Conservation (phyloP, 2,797 vertebrate species). For the Centroberyx gerrardi region DNA sequence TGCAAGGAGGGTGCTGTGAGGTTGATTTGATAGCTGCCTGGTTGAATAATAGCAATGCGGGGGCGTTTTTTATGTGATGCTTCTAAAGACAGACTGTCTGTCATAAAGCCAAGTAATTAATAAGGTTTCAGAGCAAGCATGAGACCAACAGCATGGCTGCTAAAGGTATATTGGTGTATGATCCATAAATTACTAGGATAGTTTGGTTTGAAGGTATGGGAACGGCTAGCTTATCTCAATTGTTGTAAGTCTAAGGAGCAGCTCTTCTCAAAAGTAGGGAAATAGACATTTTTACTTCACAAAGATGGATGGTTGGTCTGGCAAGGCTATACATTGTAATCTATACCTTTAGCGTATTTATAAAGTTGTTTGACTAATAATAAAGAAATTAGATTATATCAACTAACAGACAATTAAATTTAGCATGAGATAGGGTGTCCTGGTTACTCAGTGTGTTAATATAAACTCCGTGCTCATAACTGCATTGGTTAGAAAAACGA, state of each 20-base stretch:
- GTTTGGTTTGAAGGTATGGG: no score
- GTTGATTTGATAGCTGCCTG: slow-evolving; percentile 74
- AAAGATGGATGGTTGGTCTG: no score
- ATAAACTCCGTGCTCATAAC: background rate
- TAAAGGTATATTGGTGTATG: slow-evolving; percentile 45
- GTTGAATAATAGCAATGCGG: slow-evolving; percentile 54
- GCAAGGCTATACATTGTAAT: no score
- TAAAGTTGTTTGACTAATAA: no score
- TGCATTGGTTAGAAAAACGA: background rate
- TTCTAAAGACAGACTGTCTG: slow-evolving; percentile 68
- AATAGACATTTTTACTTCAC: no score
- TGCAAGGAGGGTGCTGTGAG: slow-evolving; percentile 50
- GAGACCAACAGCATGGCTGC: slow-evolving; percentile 48
- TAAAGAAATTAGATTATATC: no score
- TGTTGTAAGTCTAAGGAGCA: no score
- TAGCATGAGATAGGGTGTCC: slow-evolving; percentile 61
- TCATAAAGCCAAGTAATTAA: slow-evolving; percentile 85
- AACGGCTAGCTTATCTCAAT: no score
- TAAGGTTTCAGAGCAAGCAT: slow-evolving; percentile 61
- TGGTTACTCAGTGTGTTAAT: background rate
- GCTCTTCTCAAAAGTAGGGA: no score
- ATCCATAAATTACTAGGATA: slow-evolving; percentile 61
- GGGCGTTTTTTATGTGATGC: slow-evolving; percentile 66
- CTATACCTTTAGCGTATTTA: no score
- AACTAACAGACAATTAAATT: slow-evolving; percentile 64